Base-by-base conservation (phyloP, 2,797 vertebrate genomes). In the Sternarchorhynchus goeldii region DNA sequence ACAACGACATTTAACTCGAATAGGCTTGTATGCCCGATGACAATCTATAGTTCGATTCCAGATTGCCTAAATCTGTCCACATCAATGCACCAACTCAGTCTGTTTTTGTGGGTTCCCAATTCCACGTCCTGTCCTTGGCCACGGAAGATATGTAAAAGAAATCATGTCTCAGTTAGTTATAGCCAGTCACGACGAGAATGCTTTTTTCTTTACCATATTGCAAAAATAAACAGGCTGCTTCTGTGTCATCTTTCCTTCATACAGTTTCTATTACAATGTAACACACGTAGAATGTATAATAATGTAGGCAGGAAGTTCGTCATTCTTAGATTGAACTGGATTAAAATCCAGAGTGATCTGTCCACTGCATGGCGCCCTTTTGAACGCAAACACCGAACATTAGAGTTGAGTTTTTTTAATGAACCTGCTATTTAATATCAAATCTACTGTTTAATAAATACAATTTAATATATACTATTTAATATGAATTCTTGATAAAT, bases 271-370 rank as follows among this genome's bases (percentile, higher is more conserved):
- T 60, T 64, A 67, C 10, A 45, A 36, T 62, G 66, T 34, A 67
- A 73, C 58, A 62, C 69, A 56, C 70, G 45, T 66, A 68, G 55
- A 72, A 80, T 18, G 32, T 66, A 59, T 57, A 58, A 71, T 79
- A 66, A 73, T 66, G 57, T 73, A 73, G 77, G 80, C 88, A 86
- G 86, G 88, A 89, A 88, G 86, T 89, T 85, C 86, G 85, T 89
- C 88, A 89, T 68, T 68, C 53, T 56, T 41, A 62, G 57, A 57
- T 79, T 73, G 81, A 80, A 64, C 69, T 63, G 75, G 60, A 78
- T 85, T 83, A 80, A 32, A 58, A 69, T 75, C 73, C 78, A 74
- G 32, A n/a, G 31, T 60, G 62, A 73, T 76, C 50, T 69, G 76
- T 56, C 73, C 83, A 3, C 66, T 68, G 73, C 20, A 76, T 60